Conservation (phyloP, 2,113 vertebrate genomes). For the Edolisoma coerulescens region DNA sequence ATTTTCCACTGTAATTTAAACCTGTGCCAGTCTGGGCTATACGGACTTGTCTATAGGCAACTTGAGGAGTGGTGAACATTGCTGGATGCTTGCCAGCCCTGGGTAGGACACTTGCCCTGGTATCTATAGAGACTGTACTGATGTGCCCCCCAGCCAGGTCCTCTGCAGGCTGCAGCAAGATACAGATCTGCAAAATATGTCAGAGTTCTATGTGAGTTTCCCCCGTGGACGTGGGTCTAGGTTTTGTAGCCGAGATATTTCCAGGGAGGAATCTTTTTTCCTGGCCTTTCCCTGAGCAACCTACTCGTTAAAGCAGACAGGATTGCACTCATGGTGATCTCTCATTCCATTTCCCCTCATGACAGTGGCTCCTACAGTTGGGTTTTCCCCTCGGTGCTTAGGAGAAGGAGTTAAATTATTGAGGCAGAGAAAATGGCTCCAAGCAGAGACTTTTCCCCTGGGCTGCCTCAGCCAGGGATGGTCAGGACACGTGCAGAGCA, state of each 20-base stretch:
- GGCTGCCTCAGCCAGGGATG: not conserved
- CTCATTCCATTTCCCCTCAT: fast-evolving
- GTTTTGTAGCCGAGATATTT: not conserved
- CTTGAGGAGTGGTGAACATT: not conserved
- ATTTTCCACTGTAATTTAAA: constrained; percentile 46
- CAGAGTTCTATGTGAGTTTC: not conserved
- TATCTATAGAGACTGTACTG: not conserved
- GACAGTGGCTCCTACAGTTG: not conserved
- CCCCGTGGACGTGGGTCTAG: fast-evolving
- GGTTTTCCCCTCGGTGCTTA: not conserved
- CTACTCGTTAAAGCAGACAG: not conserved
- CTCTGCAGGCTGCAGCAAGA: not conserved
- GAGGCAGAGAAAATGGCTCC: not conserved
- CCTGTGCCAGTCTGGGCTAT: not conserved
- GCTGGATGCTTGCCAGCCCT: not conserved
- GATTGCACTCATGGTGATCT: fast-evolving
- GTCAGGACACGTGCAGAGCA: not conserved
- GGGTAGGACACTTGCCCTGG: not conserved
- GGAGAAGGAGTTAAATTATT: not conserved
- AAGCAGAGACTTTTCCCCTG: not conserved
- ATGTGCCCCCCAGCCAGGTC: not conserved
- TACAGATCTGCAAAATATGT: not conserved
- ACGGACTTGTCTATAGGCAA: not conserved
- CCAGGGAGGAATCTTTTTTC: not conserved
- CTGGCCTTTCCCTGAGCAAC: not conserved